A percentile compares a stretch with the other conserved stretches of the same genome.
Evolutionary conservation across 2,888 invertebrate species (phyloP).

Genomic region (Hypena proboscidalis): DNA sequence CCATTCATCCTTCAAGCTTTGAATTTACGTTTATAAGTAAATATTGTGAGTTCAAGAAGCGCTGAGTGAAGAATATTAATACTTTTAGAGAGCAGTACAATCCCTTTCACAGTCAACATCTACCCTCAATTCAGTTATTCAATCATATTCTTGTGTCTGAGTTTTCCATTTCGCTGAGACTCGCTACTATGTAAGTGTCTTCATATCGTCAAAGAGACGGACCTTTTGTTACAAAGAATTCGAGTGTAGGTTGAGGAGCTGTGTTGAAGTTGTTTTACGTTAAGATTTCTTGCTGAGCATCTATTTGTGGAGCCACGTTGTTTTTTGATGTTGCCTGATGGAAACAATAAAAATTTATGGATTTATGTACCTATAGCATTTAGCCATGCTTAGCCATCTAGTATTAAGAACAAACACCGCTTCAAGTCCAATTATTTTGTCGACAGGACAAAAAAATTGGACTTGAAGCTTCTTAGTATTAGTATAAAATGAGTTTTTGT

Average conservation of each 20-base stretch:
- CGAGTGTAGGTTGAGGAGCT: constrained; percentile 17
- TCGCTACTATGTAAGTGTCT: constrained; percentile 33
- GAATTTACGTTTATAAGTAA: neutral
- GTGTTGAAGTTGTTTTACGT: constrained; percentile 17
- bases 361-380: too few relatives aligned
- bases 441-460: too few relatives aligned
- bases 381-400: too few relatives aligned
- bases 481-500: too few relatives aligned
- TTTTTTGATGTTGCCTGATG: neutral
- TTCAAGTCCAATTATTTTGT: too few relatives aligned
- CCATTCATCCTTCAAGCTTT: neutral
- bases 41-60: too few relatives aligned
- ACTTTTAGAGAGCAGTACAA: neutral
- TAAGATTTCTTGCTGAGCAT: constrained; percentile 23
- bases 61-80: neutral
- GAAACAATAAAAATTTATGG: too few relatives aligned
- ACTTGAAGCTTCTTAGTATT: too few relatives aligned
- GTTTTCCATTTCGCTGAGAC: constrained; percentile 30
- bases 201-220: constrained; percentile 39
- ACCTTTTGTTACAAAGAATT: constrained; percentile 35
- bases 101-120: constrained; percentile 9
- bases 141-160: constrained; percentile 31
- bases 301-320: constrained; percentile 16
- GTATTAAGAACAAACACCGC: too few relatives aligned
- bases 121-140: constrained; percentile 32